Evolutionary conservation across 2,113 vertebrate species (phyloP).

Genomic region (Hyla sarda): DNA sequence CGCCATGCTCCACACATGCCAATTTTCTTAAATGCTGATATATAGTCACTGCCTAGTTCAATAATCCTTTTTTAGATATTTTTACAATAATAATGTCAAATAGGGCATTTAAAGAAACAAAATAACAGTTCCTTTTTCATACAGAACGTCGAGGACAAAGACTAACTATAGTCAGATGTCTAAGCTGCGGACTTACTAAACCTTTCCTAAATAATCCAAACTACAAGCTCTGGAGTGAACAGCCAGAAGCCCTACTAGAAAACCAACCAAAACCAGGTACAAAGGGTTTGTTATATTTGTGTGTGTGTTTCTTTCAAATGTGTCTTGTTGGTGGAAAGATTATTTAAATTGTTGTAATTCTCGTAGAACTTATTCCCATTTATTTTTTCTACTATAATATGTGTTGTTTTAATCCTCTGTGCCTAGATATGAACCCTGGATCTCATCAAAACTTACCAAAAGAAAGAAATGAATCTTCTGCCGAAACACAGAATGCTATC

Average conservation of each 20-base stretch:
- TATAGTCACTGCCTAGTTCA: too few species aligned
- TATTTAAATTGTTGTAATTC: too few species aligned
- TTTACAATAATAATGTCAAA: too few species aligned
- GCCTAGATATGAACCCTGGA: conserved; percentile 16
- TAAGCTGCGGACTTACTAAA: conserved; percentile 76
- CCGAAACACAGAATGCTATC: not conserved
- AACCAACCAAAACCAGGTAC: conserved; percentile 69
- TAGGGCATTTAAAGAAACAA: too few species aligned
- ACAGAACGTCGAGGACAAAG: conserved; percentile 66
- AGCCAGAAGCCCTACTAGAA: conserved; percentile 75
- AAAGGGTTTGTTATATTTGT: too few species aligned
- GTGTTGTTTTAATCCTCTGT: not conserved
- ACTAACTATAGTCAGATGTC: conserved; percentile 73
- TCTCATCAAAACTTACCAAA: not conserved
- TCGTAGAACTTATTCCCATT: not conserved
- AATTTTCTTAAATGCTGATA: too few species aligned
- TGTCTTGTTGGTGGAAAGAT: too few species aligned
- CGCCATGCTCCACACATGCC: too few species aligned
- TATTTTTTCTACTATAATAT: not conserved
- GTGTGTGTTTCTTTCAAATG: too few species aligned
- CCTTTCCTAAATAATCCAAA: conserved; percentile 74
- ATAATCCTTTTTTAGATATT: too few species aligned
- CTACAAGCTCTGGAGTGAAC: conserved; percentile 77
- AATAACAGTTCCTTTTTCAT: too few species aligned
- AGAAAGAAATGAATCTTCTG: not conserved